Conservation (phyloP, 1,140 invertebrate species). For the Heliconius nattereri region DNA sequence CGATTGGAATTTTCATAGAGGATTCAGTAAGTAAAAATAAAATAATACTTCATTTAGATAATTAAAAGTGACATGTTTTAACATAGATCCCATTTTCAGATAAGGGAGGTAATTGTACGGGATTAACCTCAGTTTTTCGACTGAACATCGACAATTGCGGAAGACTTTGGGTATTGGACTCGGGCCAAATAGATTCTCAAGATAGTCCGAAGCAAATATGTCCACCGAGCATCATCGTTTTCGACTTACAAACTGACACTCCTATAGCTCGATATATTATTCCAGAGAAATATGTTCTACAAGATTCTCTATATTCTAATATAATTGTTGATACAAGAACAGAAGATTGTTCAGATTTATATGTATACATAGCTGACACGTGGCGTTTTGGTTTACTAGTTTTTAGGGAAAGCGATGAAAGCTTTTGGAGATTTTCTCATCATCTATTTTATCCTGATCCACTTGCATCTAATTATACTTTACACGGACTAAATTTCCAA, state of each 20-base stretch:
- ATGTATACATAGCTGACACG: conserved; percentile 88
- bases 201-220: conserved; percentile 84
- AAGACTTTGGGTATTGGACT: conserved; percentile 89
- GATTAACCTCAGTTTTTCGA: conserved; percentile 89
- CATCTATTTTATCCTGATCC: conserved; percentile 90
- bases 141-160: conserved; percentile 86
- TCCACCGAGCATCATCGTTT: conserved; percentile 88
- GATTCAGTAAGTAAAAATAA: conserved; percentile 73
- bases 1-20: conserved; percentile 86
- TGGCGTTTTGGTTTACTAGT: conserved; percentile 88
- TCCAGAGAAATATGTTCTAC: conserved; percentile 84
- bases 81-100: conserved; percentile 49
- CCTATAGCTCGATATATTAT: conserved; percentile 84
- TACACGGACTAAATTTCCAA: conserved; percentile 88
- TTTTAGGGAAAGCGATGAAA: conserved; percentile 84
- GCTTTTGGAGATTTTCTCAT: conserved; percentile 88
- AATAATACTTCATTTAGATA: neutral
- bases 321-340: conserved; percentile 86
- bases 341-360: conserved; percentile 84
- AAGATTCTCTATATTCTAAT: conserved; percentile 88
- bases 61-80: no score
- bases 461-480: conserved; percentile 84
- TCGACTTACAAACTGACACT: conserved; percentile 85
- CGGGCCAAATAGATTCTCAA: conserved; percentile 83
- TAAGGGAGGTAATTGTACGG: conserved; percentile 81